Evolutionary conservation across 2,113 vertebrate genomes (phyloP), one percentile per base, ranked within the genome.

Genomic region (Equus quagga): DNA sequence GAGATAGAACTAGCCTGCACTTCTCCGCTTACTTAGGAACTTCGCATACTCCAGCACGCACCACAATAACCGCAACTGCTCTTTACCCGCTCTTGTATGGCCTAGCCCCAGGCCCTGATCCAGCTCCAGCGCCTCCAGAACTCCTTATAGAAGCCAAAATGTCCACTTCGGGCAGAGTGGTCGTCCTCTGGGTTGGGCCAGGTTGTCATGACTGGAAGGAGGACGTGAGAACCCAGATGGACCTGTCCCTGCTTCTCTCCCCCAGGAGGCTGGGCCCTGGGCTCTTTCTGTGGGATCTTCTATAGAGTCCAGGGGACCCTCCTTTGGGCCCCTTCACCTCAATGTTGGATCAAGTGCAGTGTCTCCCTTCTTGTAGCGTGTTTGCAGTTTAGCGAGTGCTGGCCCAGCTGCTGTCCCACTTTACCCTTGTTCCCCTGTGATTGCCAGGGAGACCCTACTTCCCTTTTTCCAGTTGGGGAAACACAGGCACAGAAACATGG

Each of bases 321-420:
- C 44, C 28, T 78, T 51, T 23, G 36, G 60, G n/a, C 36, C n/a
- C 41, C 80, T 64, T 21, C 23, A 10, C 21, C 15, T 12, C 31
- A 15, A 44, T 3, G 9, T 10, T 72, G 64, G n/a, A 5, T 31
- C 5, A 18, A 9, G 54, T 8, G 10, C 56, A 10, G n/a, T 11
- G 12, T n/a, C 23, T 72, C 18, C 1, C 36, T n/a, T 90, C n/a
- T 70, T 58, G 19, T 96, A 8, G 96, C 96, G 14, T 36, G 2
- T 17, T 89, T 2, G 2, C 11, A 3, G 41, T 64, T 46, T 10
- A n/a, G 31, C 64, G n/a, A 3, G 51, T 9, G 12, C 41, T 10
- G 64, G 26, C 33, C 15, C 0, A 1, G 11, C 36, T 21, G 1
- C 51, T 60, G 23, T 10, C 7, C n/a, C 10, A 0, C 10, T 2